phyloP scores from a whole-genome alignment of 2,113 vertebrate genomes.

The Cyprinodon variegatus region DNA sequence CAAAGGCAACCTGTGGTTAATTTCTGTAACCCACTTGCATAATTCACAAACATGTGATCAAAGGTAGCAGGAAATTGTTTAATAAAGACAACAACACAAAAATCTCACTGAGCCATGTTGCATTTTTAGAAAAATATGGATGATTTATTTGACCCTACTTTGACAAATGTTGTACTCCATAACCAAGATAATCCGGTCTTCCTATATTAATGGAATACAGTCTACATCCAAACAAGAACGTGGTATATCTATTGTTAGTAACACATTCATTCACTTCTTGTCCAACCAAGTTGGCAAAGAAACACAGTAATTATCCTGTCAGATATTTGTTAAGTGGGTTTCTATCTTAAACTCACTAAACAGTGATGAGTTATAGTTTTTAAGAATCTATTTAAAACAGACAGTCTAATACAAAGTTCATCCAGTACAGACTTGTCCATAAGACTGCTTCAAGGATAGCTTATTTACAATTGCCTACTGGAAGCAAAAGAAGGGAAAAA shows the following conservation, averaged over 20 bases:
- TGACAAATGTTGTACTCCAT: slow-evolving; percentile 76
- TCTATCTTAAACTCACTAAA: slow-evolving; percentile 78
- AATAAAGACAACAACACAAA: slow-evolving; percentile 31
- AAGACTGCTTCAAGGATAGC: slow-evolving; percentile 79
- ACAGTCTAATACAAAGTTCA: slow-evolving; percentile 80
- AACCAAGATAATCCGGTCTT: slow-evolving; percentile 59
- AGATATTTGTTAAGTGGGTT: slow-evolving; percentile 79
- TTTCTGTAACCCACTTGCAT: not conserved
- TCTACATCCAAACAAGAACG: slow-evolving; percentile 80
- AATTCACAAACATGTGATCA: not conserved
- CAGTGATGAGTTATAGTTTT: slow-evolving; percentile 70
- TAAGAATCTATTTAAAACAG: slow-evolving; percentile 78
- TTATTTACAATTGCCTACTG: slow-evolving; percentile 83
- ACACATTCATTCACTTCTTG: slow-evolving; percentile 74
- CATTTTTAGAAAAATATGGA: slow-evolving; percentile 83
- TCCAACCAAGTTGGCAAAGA: slow-evolving; percentile 75
- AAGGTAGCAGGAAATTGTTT: not conserved
- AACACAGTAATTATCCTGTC: slow-evolving; percentile 73
- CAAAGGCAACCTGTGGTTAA: not conserved
- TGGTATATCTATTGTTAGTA: slow-evolving; percentile 64
- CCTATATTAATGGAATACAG: slow-evolving; percentile 76
- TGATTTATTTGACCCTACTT: slow-evolving; percentile 81
- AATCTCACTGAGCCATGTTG: slow-evolving; percentile 10
- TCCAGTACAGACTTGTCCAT: slow-evolving; percentile 76
- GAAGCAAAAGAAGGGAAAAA: slow-evolving; percentile 70